Conservation (phyloP, 2,113 vertebrate species). For the Clarias magur region DNA sequence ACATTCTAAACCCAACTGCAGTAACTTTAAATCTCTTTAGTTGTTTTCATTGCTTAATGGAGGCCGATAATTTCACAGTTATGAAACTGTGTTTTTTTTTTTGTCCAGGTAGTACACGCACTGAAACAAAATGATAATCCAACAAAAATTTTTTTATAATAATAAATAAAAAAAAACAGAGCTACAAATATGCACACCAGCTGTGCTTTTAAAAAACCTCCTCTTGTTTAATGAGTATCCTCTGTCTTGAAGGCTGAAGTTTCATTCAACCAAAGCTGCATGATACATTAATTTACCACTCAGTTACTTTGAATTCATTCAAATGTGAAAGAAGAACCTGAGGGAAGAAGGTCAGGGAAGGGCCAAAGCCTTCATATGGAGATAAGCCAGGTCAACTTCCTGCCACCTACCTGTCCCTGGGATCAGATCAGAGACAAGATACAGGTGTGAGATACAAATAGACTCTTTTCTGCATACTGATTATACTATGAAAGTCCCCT, state of each 20-base stretch:
- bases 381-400: not conserved
- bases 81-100: too few species aligned
- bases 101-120: too few species aligned
- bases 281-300: not conserved
- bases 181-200: not conserved
- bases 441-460: not conserved
- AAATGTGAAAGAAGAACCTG: not conserved
- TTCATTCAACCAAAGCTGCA: not conserved
- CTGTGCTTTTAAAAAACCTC: not conserved
- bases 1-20: too few species aligned
- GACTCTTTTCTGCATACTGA: not conserved
- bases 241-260: not conserved
- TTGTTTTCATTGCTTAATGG: too few species aligned
- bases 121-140: not conserved
- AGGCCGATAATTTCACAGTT: too few species aligned
- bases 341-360: not conserved
- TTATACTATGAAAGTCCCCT: slow-evolving; percentile 1
- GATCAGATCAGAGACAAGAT: slow-evolving; percentile 12
- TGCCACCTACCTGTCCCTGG: not conserved
- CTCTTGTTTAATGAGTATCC: not conserved
- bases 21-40: too few species aligned
- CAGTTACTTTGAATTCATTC: not conserved
- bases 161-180: not conserved
- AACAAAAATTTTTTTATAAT: too few species aligned
- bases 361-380: not conserved